Conservation (phyloP, 1,140 invertebrate genomes). For the Brachionus rubens region DNA sequence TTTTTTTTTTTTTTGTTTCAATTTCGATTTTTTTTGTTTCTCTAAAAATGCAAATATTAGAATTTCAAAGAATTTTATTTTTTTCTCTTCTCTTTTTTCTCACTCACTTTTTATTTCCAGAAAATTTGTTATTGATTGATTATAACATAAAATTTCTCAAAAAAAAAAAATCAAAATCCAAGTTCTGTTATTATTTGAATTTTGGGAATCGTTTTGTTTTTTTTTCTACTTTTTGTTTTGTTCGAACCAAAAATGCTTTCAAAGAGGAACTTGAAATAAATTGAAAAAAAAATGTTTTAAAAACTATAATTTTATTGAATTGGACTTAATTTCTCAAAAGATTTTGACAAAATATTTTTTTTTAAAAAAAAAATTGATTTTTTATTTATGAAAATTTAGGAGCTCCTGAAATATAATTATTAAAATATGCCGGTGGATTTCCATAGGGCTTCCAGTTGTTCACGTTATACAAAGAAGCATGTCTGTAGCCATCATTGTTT, state of each 20-base stretch:
- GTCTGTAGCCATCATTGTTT: slow-evolving; percentile 41
- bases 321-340: background rate
- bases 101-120: background rate
- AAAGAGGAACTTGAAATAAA: slow-evolving; percentile 15
- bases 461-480: slow-evolving; percentile 12
- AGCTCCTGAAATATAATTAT: slow-evolving; percentile 43
- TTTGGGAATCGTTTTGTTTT: slow-evolving; percentile 2
- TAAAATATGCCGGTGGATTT: slow-evolving; percentile 15
- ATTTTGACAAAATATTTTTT: background rate
- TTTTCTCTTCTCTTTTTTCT: background rate
- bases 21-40: too few species aligned
- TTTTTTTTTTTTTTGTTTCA: too few species aligned
- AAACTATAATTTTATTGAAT: slow-evolving; percentile 16
- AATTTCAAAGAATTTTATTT: too few species aligned
- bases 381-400: slow-evolving; percentile 34
- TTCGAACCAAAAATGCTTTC: background rate
- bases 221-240: too few species aligned
- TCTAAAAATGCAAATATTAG: too few species aligned
- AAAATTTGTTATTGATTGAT: slow-evolving; percentile 32
- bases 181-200: background rate
- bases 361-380: background rate
- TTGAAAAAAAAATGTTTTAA: background rate
- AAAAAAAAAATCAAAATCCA: background rate
- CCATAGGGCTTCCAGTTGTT: slow-evolving; percentile 45
- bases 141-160: background rate